A percentile compares a stretch with the other conserved stretches of the same genome.
These are phyloP conservation scores for Myotis lucifugus DNA, from an alignment of 2,113 vertebrate species.

Conservation along the genomic window DNA sequence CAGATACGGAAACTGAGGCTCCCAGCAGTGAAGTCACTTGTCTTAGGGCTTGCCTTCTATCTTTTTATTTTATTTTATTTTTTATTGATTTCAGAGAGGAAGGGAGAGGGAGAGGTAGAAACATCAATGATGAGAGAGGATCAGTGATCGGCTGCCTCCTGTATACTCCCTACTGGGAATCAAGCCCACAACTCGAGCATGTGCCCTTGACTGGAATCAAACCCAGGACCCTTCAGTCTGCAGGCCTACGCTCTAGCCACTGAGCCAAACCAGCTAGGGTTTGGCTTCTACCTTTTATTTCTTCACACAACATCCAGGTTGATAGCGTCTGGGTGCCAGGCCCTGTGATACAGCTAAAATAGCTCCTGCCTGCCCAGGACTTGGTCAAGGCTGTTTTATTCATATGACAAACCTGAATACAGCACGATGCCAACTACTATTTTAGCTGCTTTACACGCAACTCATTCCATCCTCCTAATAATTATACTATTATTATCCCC, in stretches of 20 bases:
- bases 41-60: not conserved
- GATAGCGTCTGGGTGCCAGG: not conserved
- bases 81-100: too few relatives aligned
- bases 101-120: too few relatives aligned
- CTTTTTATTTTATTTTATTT: not conserved
- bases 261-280: not conserved
- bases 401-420: not conserved
- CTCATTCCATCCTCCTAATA: not conserved
- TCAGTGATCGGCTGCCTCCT: too few relatives aligned
- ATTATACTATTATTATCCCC: not conserved
- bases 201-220: too few relatives aligned
- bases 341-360: not conserved
- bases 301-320: not conserved
- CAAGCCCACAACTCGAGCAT: too few relatives aligned
- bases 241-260: too few relatives aligned
- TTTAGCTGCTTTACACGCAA: not conserved
- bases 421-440: not conserved
- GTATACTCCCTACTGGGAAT: too few relatives aligned
- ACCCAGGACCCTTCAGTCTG: too few relatives aligned
- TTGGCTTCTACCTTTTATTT: not conserved
- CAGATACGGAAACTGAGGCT: not conserved
- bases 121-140: too few relatives aligned
- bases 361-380: not conserved
- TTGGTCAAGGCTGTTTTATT: not conserved
- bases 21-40: not conserved